A percentile compares a stretch with the other conserved stretches of the same genome.
phyloP scores from a whole-genome alignment of 2,113 vertebrate species.

The Narcine bancroftii region DNA sequence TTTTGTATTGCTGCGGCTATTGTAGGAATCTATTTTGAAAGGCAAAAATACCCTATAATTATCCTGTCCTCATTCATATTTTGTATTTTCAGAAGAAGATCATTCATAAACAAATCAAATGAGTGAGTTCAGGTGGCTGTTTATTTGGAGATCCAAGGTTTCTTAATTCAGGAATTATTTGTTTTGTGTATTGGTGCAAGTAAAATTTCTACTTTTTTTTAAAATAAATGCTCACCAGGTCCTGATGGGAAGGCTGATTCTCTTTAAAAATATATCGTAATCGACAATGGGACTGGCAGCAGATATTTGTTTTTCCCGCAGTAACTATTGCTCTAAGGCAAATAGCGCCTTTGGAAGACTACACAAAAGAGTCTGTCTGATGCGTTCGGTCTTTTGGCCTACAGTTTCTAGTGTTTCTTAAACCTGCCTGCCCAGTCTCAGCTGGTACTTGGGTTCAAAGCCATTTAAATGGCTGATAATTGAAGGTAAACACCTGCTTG shows the following conservation, averaged over 20 bases:
- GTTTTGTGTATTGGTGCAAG: not conserved
- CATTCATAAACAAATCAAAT: not conserved
- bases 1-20: not conserved
- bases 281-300: not conserved
- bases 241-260: not conserved
- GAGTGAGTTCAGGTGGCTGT: not conserved
- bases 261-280: not conserved
- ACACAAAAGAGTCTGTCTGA: too few relatives aligned
- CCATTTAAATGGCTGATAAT: not conserved
- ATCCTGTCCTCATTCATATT: not conserved
- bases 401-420: not conserved
- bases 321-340: not conserved
- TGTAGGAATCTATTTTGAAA: not conserved
- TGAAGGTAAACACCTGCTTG: slow-evolving; percentile 6
- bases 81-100: not conserved
- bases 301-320: not conserved
- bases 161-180: not conserved
- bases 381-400: not conserved
- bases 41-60: not conserved
- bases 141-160: not conserved
- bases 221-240: not conserved
- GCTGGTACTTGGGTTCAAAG: not conserved
- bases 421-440: slow-evolving; percentile 9
- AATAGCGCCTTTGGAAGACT: too few relatives aligned
- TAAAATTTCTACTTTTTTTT: not conserved